Evolutionary conservation across 2,888 invertebrate genomes (phyloP), one percentile per base, ranked within the genome.

Genomic region (Cantharis lateralis): DNA sequence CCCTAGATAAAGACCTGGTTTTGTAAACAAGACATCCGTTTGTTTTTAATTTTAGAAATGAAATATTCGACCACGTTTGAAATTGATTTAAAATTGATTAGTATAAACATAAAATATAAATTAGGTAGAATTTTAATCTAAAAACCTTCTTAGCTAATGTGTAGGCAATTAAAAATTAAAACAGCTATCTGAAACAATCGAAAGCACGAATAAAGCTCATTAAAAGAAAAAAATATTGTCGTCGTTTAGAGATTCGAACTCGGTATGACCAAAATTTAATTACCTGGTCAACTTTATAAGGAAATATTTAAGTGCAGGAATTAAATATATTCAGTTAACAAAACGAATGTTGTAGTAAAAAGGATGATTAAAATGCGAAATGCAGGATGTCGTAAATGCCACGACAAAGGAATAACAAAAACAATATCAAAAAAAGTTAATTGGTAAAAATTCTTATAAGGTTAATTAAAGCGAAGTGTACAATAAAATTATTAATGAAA

Each of bases 401-500:
- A 7, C 48, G 48, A 48, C 11, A 32, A 32, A 32, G 13, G 13
- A 32, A 4, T 32, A 32, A 32, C 1, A 48, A 48, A 48, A 48
- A 48, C 48, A 9, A n/a, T 48, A 48, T 48, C 48, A 9, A 48
- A 48, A 28, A 48, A 48, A 48, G 48, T 48, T 48, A 48, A 48
- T 48, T 48, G 48, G 48, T 48, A 48, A 48, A 48, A 48, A 48
- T 48, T 48, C 48, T 48, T 48, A n/a, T n/a, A 48, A n/a, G 48
- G 48, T 48, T 48, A 48, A 48, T 48, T 48, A 48, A 48, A 48
- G 7, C 48, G 7, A 48, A 48, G n/a, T 7, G n/a, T 48, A 48
- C 48, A 48, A 48, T 48, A 48, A 48, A 48, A 48, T 48, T 48
- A 76, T 73, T 73, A 76, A 76, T 32, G 73, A 66, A 73, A 73